Evolutionary conservation across 2,113 vertebrate species (phyloP).

Genomic region (Haemorhous mexicanus): DNA sequence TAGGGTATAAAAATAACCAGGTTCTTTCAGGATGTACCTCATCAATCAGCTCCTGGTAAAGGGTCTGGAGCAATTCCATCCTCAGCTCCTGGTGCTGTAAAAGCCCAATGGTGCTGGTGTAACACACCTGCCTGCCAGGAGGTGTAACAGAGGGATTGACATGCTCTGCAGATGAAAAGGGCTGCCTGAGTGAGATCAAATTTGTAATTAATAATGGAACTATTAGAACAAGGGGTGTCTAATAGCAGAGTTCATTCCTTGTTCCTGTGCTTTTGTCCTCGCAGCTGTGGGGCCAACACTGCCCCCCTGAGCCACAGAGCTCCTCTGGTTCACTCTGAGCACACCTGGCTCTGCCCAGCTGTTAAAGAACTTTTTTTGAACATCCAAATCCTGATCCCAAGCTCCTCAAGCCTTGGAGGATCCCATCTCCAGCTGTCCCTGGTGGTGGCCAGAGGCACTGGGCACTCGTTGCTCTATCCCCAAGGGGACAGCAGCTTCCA

Average conservation of each 20-base stretch:
- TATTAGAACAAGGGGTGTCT: neutral
- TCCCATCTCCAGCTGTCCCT: neutral
- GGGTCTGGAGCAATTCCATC: neutral
- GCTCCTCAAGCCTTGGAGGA: neutral
- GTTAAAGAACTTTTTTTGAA: neutral
- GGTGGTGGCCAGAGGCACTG: neutral
- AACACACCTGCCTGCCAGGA: neutral
- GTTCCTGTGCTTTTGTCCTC: neutral
- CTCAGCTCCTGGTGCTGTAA: neutral
- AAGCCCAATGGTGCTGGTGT: neutral
- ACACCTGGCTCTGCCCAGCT: neutral
- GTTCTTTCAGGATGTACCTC: neutral
- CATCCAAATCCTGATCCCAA: neutral
- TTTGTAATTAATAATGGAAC: neutral
- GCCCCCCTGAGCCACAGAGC: neutral
- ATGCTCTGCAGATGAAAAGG: neutral
- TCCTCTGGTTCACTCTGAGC: neutral
- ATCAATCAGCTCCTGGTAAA: neutral
- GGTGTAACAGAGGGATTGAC: neutral
- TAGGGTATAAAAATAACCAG: neutral
- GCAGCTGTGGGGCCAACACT: fast-evolving
- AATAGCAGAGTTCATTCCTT: neutral
- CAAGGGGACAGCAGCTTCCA: neutral
- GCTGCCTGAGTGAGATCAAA: neutral
- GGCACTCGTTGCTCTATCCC: neutral